Base-by-base conservation (phyloP, 2,888 invertebrate genomes). In the Dioctria rufipes region DNA sequence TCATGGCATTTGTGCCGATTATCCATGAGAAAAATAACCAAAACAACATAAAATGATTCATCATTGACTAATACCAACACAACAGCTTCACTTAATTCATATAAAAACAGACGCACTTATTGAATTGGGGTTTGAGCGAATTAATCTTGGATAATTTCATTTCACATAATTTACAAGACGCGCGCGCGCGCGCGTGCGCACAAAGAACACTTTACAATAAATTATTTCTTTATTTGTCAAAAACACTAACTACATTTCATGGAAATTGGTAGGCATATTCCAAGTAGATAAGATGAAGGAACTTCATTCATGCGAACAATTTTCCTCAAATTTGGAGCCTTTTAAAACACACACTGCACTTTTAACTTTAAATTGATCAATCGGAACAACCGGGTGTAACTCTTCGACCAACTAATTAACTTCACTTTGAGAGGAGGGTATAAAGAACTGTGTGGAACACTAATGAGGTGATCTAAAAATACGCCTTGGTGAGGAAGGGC, bases 401-500 rank as follows among this genome's bases (percentile, higher is more conserved):
- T 67, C 46, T 9, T 43, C 49, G 67, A 49, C 6, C 13, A 37
- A 67, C 67, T 67, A 46, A 42, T 43, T 46, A 51, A 51, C 51
- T 51, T 51, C 51, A 42, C 49, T 67, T n/a, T 43, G 46, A 13
- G 13, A 67, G 37, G 39, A 42, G 42, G 67, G 67, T 51, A 11
- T 49, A 67, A 46, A 46, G 49, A 43, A 42, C 2, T 51, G 67
- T 25, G 13, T 43, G 67, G 46, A 67, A 67, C 49, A 3, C 46
- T 67, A n/a, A 43, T 25, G 5, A 67, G 46, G 4, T 11, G 65
- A 67, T 67, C 67, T 67, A 67, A 49, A 67, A 67, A 67, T 67
- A 67, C 25, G 37, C 13, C 37, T 49, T 37, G 37, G 37, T 67
- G 67, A 43, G 49, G n/a, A 67, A 67, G 67, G 49, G 67, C 6